Conservation (phyloP, 2,797 vertebrate species). For the Argentina silus region DNA sequence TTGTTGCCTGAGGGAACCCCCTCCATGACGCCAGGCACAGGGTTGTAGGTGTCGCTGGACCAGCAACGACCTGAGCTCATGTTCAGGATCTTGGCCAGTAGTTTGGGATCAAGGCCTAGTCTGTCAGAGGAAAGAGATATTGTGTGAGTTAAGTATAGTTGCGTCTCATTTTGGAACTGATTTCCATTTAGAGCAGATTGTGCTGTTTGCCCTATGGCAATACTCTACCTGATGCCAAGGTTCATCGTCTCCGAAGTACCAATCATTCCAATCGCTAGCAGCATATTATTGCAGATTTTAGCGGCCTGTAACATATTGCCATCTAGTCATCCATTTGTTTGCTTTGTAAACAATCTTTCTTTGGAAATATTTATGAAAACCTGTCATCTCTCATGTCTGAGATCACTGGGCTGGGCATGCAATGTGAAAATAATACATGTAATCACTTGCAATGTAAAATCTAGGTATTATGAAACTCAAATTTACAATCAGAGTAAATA, state of each 20-base stretch:
- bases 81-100: conserved; percentile 95
- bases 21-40: conserved; percentile 99
- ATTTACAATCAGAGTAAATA: too few relatives aligned
- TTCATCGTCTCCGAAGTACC: conserved; percentile 98
- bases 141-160: too few relatives aligned
- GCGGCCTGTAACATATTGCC: conserved; percentile 83
- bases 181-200: neutral
- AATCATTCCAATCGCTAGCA: conserved; percentile 97
- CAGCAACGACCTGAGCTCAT: conserved; percentile 99
- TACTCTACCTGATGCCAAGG: conserved; percentile 93
- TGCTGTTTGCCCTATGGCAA: neutral
- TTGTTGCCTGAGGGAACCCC: conserved; percentile 96
- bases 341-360: too few relatives aligned
- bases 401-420: too few relatives aligned
- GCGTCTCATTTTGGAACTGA: too few relatives aligned
- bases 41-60: conserved; percentile 98
- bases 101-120: conserved; percentile 96
- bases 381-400: too few relatives aligned
- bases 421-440: too few relatives aligned
- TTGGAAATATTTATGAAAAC: too few relatives aligned
- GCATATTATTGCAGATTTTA: conserved; percentile 99
- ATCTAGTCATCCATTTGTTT: neutral
- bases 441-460: too few relatives aligned
- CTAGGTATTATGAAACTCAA: too few relatives aligned
- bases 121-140: conserved; percentile 68